Evolutionary conservation across 2,113 vertebrate species (phyloP), one percentile per base, ranked within the genome.

Genomic region (Marmota monax): DNA sequence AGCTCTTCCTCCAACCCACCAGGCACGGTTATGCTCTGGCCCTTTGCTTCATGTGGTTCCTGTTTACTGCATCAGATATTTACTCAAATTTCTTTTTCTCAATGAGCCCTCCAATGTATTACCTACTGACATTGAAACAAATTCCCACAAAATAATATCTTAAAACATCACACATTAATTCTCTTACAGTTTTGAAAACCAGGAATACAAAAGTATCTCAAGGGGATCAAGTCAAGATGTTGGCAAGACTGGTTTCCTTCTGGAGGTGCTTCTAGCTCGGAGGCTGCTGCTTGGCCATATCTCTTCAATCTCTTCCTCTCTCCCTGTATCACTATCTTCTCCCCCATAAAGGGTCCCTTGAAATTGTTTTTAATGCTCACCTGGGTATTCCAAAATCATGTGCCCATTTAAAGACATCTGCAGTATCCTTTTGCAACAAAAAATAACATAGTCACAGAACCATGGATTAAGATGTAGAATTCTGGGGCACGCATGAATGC

Each of bases 1-100:
- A 1, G 42, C 27, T 18, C 5, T 20, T 53, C 58, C 72, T 23
- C 25, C 8, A 18, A 5, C 58, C 4, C 7, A 0, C 18, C 13
- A 63, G 87, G 32, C 11, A 34, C 1, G 0, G 16, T 5, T 32
- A 17, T 11, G 37, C 45, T 27, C 72, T 20, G 61, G 61, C 61
- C 61, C 9, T 63, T 63, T 9, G 61, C 3, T 16, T 53, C 42
- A 8, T 53, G 3, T 8, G 29, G 63, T 37, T 13, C 0, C 13
- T 23, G 3, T 25, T 56, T 45, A 4, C 32, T 37, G 78, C 37
- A 18, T 42, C 27, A 29, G 20, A 85, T 23, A 56, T 53, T 39
- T 32, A 67, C 72, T 53, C 70, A 76, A 39, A 85, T 56, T 77
- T 65, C 16, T 48, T 23, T 69, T 65, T 84, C 39, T 77, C 45